These are phyloP conservation scores for Ptyas mucosa DNA, from an alignment of 2,113 vertebrate species.

Conservation along the genomic window DNA sequence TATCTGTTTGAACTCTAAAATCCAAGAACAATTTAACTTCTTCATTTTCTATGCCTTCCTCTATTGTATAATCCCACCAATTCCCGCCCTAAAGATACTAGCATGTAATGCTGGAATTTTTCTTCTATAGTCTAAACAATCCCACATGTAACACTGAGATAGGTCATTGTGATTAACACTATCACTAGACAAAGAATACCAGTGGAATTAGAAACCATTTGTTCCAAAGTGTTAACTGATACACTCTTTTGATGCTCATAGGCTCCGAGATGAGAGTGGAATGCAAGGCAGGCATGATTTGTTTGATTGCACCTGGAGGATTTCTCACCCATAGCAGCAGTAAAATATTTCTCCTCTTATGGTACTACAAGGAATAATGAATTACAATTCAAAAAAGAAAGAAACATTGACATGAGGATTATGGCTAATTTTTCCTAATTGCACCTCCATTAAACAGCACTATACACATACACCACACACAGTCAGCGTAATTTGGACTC, in stretches of 20 bases:
- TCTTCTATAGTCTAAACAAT: slow-evolving; percentile 8
- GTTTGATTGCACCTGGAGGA: slow-evolving; percentile 44
- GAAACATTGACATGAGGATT: neutral
- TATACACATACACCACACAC: neutral
- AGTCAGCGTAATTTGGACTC: neutral
- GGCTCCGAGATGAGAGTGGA: slow-evolving; percentile 32
- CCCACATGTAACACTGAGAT: slow-evolving; percentile 4
- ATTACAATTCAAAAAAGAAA: neutral
- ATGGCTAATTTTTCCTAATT: neutral
- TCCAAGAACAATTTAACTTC: no score
- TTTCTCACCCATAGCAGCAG: slow-evolving; percentile 10
- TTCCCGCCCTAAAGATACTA: neutral
- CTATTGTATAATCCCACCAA: no score
- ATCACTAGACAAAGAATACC: slow-evolving; percentile 2
- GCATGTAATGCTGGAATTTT: neutral
- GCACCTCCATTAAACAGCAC: neutral
- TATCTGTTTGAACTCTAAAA: no score
- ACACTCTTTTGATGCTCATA: slow-evolving; percentile 3
- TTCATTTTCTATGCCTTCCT: no score
- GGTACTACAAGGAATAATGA: slow-evolving; percentile 6
- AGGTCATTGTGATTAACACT: neutral
- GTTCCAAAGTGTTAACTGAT: slow-evolving; percentile 23
- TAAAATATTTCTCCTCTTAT: neutral
- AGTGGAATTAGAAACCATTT: slow-evolving; percentile 39
- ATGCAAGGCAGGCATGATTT: slow-evolving; percentile 22